phyloP scores from a whole-genome alignment of 2,888 invertebrate species.

The Caradrina kadenii region DNA sequence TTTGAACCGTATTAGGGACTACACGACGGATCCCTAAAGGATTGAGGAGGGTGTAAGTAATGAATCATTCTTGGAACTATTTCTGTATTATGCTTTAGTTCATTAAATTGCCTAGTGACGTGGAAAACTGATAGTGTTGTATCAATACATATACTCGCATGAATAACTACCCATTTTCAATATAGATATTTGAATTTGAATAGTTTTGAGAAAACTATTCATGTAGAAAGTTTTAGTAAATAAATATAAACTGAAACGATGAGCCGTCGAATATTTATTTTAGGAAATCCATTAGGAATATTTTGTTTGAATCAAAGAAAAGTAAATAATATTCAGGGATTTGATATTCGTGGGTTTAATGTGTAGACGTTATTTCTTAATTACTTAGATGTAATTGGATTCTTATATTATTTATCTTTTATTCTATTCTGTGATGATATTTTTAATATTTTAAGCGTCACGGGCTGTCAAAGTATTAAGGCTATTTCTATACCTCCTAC shows the following conservation, averaged over 20 bases:
- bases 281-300: neutral
- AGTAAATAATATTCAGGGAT: neutral
- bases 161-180: conserved; percentile 9
- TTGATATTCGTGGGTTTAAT: neutral
- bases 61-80: neutral
- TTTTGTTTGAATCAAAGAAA: neutral
- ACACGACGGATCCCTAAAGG: neutral
- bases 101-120: conserved; percentile 16
- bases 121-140: conserved; percentile 21
- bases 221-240: neutral
- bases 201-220: conserved; percentile 23
- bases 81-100: neutral
- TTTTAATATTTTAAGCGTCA: too few relatives aligned
- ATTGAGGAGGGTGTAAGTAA: neutral
- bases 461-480: too few relatives aligned
- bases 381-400: neutral
- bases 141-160: neutral
- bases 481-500: too few relatives aligned
- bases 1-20: neutral
- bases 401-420: too few relatives aligned
- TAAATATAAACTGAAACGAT: neutral
- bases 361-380: neutral
- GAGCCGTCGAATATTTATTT: neutral
- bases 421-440: too few relatives aligned
- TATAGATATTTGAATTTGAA: conserved; percentile 7